Percentiles rank a stretch among this genome's conserved stretches.
Evolutionary conservation across 2,797 vertebrate genomes (phyloP).

Genomic region (Rhadinocentrus ornatus): DNA sequence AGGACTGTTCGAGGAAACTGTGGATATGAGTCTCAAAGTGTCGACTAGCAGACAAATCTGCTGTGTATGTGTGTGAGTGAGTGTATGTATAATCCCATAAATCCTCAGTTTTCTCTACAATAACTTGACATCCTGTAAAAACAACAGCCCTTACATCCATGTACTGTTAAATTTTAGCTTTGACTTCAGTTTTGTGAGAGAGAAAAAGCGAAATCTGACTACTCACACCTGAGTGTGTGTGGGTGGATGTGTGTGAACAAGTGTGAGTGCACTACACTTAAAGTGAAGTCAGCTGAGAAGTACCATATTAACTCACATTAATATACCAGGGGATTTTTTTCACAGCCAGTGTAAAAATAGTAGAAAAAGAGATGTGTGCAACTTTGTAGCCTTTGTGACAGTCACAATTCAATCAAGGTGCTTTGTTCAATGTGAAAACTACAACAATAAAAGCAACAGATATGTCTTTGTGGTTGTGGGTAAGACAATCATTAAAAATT

Average conservation of each 20-base stretch:
- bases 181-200: conserved; percentile 30
- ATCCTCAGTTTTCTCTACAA: conserved; percentile 29
- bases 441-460: conserved; percentile 16
- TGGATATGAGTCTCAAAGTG: too few species aligned
- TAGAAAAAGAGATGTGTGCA: neutral
- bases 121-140: conserved; percentile 26
- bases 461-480: conserved; percentile 3
- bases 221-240: conserved; percentile 15
- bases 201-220: conserved; percentile 16
- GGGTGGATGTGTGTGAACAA: conserved; percentile 13
- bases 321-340: conserved; percentile 38
- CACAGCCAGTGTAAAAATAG: neutral
- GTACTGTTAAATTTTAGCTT: conserved; percentile 12
- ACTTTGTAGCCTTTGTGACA: too few species aligned
- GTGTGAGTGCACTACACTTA: conserved; percentile 12
- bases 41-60: conserved; percentile 20
- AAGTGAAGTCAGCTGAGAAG: conserved; percentile 51
- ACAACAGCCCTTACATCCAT: conserved; percentile 12
- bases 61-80: conserved; percentile 10
- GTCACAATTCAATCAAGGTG: conserved; percentile 17
- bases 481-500: conserved; percentile 7
- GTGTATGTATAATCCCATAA: conserved; percentile 13
- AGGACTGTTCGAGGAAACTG: conserved; percentile 28
- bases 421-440: conserved; percentile 7
- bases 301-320: conserved; percentile 28